Percentiles rank a stretch among this genome's conserved stretches.
Evolutionary conservation across 2,113 vertebrate species (phyloP).

Genomic region (Tetrao urogallus): DNA sequence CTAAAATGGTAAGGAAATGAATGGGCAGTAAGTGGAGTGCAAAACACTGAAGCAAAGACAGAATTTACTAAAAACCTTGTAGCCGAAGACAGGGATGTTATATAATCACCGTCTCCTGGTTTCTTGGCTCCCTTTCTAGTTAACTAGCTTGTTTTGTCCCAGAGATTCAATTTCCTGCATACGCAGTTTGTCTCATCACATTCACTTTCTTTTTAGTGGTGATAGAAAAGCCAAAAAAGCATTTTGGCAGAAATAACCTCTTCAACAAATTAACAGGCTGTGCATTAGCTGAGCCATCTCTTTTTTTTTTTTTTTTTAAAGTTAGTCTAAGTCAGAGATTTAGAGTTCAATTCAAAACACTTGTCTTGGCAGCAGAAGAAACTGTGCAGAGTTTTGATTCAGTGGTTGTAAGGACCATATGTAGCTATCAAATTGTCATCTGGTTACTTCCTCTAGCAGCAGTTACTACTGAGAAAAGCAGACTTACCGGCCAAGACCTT

Average conservation of each 20-base stretch:
- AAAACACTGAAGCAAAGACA: conserved; percentile 15
- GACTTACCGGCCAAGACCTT: not conserved
- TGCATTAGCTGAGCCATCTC: not conserved
- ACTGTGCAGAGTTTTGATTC: not conserved
- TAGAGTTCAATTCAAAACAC: not conserved
- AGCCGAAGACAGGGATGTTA: not conserved
- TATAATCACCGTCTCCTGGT: not conserved
- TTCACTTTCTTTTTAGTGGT: not conserved
- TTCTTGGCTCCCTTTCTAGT: conserved; percentile 1
- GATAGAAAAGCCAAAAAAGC: not conserved
- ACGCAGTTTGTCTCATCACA: not conserved
- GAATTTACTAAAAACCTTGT: conserved; percentile 1
- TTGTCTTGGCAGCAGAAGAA: not conserved
- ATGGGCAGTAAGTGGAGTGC: not conserved
- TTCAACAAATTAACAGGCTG: conserved; percentile 36
- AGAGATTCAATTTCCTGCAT: conserved; percentile 10
- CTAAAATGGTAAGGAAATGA: not conserved
- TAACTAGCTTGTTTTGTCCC: conserved; percentile 40
- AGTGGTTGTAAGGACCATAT: not conserved
- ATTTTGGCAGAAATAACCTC: conserved; percentile 28
- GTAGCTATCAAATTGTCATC: not conserved
- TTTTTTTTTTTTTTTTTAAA: not conserved
- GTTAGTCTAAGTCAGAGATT: not conserved
- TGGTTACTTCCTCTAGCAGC: not conserved
- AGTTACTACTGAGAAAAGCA: not conserved